Evolutionary conservation across 2,888 invertebrate species (phyloP).

Genomic region (Standfussiana lucernea): DNA sequence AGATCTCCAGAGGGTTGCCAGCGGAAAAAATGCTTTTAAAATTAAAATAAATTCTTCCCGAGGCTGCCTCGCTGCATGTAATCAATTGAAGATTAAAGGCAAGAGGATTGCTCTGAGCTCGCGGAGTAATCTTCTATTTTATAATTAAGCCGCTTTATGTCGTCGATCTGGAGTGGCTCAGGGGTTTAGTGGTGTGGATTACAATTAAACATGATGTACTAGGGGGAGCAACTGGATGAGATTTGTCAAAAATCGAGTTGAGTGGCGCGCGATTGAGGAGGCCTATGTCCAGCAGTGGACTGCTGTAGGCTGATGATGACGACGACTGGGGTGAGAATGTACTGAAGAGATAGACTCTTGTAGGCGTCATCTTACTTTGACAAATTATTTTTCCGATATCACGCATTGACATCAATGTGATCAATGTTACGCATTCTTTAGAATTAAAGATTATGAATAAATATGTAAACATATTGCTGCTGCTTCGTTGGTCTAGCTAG

Average conservation of each 20-base stretch:
- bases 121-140: constrained; percentile 70
- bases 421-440: background rate
- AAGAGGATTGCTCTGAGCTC: constrained; percentile 76
- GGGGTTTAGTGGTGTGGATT: constrained; percentile 44
- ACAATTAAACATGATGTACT: constrained; percentile 42
- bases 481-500: background rate
- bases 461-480: background rate
- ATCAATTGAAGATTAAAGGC: constrained; percentile 83
- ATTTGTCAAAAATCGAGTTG: no score
- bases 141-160: constrained; percentile 72
- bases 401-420: background rate
- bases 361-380: background rate
- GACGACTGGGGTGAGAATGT: no score
- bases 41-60: constrained; percentile 80
- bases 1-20: constrained; percentile 80
- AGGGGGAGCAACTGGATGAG: no score
- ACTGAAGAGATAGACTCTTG: background rate
- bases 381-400: background rate
- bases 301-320: no score
- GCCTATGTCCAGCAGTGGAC: no score
- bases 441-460: background rate
- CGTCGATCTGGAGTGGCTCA: constrained; percentile 55
- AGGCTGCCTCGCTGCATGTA: constrained; percentile 72
- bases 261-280: no score
- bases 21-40: constrained; percentile 80